Evolutionary conservation across 2,888 invertebrate genomes (phyloP), one percentile per base, ranked within the genome.

Genomic region (Crepidodera aurea): DNA sequence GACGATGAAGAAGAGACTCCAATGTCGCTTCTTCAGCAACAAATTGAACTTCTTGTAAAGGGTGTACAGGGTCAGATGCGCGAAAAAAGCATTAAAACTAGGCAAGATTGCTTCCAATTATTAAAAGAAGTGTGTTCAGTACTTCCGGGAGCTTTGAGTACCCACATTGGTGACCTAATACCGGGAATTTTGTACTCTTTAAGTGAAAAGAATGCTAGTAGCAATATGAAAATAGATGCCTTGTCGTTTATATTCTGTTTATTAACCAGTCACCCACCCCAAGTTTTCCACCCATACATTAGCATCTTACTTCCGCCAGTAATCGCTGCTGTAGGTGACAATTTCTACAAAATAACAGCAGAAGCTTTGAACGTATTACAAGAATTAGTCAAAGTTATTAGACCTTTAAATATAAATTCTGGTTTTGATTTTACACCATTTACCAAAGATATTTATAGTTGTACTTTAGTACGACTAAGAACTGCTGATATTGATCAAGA

Each of bases 401-500:
- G 95, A 19, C 96, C 96, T 0, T 82, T 93, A 48, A 90, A 91
- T 88, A 77, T 56, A 67, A 75, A 65, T 82, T 85, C 71, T 27
- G 70, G 65, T 37, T 87, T 92, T 71, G 91, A 94, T 79, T 89
- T 94, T 69, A 85, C 86, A 1, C 88, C 89, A n/a, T 92, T 91
- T 79, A 90, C 94, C 16, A 86, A 86, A 10, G 88, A 89, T 60
- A 89, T 93, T 78, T 98, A 97, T 81, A 85, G 87, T 62, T 93
- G 93, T 74, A 94, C 96, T 0, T 82, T 96, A 70, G 87, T 90
- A 62, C 88, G 96, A 61, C 84, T 99, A 34, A 91, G 91, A 74
- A 94, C 98, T 27, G 93, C 97, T 0, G 98, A 99, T 79, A 96
- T 98, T 77, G 99, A 99, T 83, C 98, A 99, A 80, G 99, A 99